Evolutionary conservation across 2,797 vertebrate genomes (phyloP), one percentile per base, ranked within the genome.

Genomic region (Cirrhinus molitorella): DNA sequence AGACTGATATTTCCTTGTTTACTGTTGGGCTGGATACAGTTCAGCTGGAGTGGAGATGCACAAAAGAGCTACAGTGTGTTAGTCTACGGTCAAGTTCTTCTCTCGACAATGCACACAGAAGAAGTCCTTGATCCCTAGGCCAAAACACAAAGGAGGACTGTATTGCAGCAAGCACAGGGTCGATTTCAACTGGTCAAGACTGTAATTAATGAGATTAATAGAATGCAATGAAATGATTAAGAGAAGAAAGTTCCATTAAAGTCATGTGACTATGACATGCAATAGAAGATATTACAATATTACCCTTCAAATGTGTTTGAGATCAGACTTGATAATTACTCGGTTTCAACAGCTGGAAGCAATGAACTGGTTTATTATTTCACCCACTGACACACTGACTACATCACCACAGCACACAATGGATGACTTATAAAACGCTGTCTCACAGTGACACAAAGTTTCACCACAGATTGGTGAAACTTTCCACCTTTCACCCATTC

Each of bases 1-100:
- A 80, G 37, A 83, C 34, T 84, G 55, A 75, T 82, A 70, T 81
- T 84, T 68, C 81, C 74, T 66, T 82, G 81, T 79, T 83, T 67
- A 76, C 71, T 5, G 59, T 45, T 43, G n/a, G 81, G 73, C 53
- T 49, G 66, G 67, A 79, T 66, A 80, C 66, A 74, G 83, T 85
- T 90, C 88, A 84, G 84, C 80, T 78, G 79, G 81, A 86, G 71
- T 49, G 11, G 76, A 79, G 25, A 70, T 10, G 84, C 80, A 73
- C 78, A 89, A 87, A 89, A 55, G 79, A 67, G 85, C 65, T 84
- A 90, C 81, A 78, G 83, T 85, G 67, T 51, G 83, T 89, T 86
- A 85, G 81, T 87, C 83, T 84, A 87, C 86, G 25, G 83, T 84
- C 75, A 66, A 82, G 82, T 87, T 80, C 85, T 83, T 67, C 70